Conservation (phyloP, 2,888 invertebrate species). For the Watsonalla binaria region DNA sequence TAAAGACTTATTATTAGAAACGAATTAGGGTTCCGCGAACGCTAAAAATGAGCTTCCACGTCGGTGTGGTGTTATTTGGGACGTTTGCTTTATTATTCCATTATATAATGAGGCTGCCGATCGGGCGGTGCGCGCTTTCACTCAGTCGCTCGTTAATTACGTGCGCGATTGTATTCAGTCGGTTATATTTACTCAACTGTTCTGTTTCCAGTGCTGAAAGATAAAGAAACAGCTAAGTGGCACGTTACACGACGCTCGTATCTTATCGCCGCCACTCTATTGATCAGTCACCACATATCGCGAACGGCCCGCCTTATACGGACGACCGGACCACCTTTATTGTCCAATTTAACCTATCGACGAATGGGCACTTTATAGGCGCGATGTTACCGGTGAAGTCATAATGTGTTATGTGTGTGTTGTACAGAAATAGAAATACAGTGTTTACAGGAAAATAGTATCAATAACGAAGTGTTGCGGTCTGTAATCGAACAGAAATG, state of each 20-base stretch:
- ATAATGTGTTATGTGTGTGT: conserved; percentile 73
- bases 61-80: conserved; percentile 54
- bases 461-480: conserved; percentile 75
- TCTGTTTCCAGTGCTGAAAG: conserved; percentile 71
- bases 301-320: conserved; percentile 69
- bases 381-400: conserved; percentile 75
- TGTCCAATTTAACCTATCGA: conserved; percentile 68
- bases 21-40: conserved; percentile 27
- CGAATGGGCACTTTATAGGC: conserved; percentile 56
- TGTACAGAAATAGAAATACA: conserved; percentile 71
- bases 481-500: conserved; percentile 76
- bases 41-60: conserved; percentile 43
- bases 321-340: conserved; percentile 71
- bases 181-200: conserved; percentile 74
- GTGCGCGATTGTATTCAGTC: conserved; percentile 65
- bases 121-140: conserved; percentile 65
- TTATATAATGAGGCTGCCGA: conserved; percentile 69
- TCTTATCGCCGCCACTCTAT: conserved; percentile 73
- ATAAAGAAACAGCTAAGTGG: conserved; percentile 70
- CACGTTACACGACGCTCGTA: conserved; percentile 59
- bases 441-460: conserved; percentile 75
- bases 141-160: conserved; percentile 69
- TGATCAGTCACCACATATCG: conserved; percentile 74
- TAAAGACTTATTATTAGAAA: conserved; percentile 15
- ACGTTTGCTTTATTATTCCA: conserved; percentile 70